phyloP scores from a whole-genome alignment of 2,797 vertebrate genomes.

The Hybognathus amarus region DNA sequence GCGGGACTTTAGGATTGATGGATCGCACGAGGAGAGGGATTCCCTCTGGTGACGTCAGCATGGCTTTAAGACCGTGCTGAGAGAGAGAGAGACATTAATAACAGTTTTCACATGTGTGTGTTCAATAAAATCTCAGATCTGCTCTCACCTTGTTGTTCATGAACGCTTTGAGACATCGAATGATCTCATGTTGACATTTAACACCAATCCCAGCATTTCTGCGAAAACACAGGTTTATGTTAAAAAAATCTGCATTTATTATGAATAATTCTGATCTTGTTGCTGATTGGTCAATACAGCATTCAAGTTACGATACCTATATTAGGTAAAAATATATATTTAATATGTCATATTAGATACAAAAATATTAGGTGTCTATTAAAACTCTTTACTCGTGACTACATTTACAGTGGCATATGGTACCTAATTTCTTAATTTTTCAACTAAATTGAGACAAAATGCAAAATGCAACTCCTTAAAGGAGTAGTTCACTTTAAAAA shows the following conservation, averaged over 20 bases:
- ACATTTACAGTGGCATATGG: background rate
- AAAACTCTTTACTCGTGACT: background rate
- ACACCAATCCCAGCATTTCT: constrained; percentile 67
- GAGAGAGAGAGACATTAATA: background rate
- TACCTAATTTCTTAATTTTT: background rate
- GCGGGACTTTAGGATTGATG: constrained; percentile 83
- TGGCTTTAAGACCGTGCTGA: constrained; percentile 89
- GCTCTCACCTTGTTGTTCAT: constrained; percentile 93
- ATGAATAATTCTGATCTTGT: background rate
- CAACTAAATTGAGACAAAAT: background rate
- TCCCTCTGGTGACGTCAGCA: constrained; percentile 86
- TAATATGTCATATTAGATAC: too few relatives aligned
- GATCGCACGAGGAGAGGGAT: constrained; percentile 87
- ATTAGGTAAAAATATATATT: too few relatives aligned
- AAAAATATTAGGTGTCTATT: background rate
- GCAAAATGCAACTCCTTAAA: background rate
- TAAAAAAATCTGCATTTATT: background rate
- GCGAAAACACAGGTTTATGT: background rate
- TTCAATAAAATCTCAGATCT: background rate
- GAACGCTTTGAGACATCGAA: constrained; percentile 92
- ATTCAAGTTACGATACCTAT: background rate
- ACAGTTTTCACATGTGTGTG: background rate
- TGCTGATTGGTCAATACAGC: background rate
- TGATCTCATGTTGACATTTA: constrained; percentile 90
- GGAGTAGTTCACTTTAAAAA: too few relatives aligned